Conservation (phyloP, 2,113 vertebrate species). For the Tauraco erythrolophus region DNA sequence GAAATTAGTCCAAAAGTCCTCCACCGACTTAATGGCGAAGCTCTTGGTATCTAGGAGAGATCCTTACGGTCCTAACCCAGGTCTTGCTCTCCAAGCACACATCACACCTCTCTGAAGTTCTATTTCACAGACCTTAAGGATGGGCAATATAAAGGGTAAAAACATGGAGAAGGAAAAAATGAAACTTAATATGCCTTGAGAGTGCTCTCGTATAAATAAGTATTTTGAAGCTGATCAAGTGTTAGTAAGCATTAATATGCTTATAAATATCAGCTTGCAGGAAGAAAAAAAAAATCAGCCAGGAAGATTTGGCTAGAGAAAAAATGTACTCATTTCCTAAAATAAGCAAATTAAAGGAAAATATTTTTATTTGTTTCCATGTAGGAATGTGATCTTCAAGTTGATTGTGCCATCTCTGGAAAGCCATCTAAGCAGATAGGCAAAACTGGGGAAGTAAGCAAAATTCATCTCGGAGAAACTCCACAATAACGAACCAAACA, state of each 20-base stretch:
- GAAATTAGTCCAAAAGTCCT: background rate
- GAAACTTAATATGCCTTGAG: background rate
- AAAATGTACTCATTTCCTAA: background rate
- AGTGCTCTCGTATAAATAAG: background rate
- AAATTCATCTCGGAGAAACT: background rate
- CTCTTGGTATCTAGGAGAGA: background rate
- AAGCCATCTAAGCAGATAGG: background rate
- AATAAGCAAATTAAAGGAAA: background rate
- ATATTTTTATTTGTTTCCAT: background rate
- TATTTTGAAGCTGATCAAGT: background rate
- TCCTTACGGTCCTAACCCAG: background rate
- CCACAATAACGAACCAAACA: accelerated
- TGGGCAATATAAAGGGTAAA: accelerated
- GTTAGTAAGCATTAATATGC: background rate
- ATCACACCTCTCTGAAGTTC: background rate
- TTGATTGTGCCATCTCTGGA: background rate
- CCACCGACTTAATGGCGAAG: background rate
- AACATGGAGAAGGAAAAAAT: background rate
- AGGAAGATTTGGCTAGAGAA: background rate
- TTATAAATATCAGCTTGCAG: background rate
- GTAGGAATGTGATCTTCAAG: background rate
- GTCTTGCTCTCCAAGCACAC: background rate
- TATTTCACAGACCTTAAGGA: background rate
- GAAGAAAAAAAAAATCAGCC: background rate
- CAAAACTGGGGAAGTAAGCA: background rate